Percentiles rank a stretch among this genome's conserved stretches.
phyloP scores from a whole-genome alignment of 1,140 invertebrate species.

The Acromyrmex echinatior region DNA sequence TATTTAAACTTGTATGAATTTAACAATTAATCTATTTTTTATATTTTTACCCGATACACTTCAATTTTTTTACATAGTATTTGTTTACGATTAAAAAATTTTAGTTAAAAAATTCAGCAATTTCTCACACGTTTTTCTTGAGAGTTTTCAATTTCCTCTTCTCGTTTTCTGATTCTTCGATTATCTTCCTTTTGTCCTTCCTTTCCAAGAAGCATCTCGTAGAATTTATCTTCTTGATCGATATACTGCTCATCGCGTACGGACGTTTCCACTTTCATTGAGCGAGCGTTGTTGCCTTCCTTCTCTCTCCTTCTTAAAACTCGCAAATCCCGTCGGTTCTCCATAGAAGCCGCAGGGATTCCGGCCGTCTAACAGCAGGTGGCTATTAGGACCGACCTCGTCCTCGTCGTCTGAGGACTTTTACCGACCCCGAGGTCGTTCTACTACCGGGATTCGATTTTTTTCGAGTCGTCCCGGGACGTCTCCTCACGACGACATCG shows the following conservation, averaged over 20 bases:
- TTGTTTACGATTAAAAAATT: background rate
- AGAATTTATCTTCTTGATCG: background rate
- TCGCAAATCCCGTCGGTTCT: constrained; percentile 63
- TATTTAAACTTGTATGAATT: background rate
- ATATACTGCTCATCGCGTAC: background rate
- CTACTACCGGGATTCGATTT: constrained; percentile 64
- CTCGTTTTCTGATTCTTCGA: background rate
- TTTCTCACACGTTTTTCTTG: background rate
- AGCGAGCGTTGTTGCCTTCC: constrained; percentile 21
- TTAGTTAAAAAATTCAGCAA: background rate
- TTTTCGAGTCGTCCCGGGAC: constrained; percentile 55
- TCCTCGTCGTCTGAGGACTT: constrained; percentile 52
- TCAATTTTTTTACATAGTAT: background rate
- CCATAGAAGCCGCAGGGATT: constrained; percentile 61
- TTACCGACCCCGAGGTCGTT: constrained; percentile 54
- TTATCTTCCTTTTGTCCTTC: background rate
- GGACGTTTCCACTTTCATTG: constrained; percentile 39
- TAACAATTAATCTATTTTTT: background rate
- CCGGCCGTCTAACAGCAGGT: constrained; percentile 71
- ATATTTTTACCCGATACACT: background rate
- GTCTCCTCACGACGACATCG: constrained; percentile 34
- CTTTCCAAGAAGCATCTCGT: background rate
- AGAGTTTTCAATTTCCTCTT: background rate
- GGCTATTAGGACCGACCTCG: constrained; percentile 67
- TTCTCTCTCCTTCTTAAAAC: constrained; percentile 2